Percentiles rank a stretch among this genome's conserved stretches.
Conservation (phyloP, 2,888 invertebrate species). For the Strigamia maritima region DNA sequence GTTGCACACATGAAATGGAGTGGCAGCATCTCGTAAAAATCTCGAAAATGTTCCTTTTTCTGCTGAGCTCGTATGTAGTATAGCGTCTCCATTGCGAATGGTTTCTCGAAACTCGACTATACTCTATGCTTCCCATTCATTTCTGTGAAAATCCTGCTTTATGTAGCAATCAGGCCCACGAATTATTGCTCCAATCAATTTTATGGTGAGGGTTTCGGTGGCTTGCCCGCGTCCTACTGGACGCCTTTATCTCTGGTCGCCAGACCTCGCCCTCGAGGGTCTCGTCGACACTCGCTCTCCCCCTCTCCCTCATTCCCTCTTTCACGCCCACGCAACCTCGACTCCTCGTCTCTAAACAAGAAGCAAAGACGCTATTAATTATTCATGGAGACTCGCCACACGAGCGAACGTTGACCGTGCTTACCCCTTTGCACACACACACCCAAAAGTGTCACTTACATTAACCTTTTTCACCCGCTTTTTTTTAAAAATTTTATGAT, state of each 20-base stretch:
- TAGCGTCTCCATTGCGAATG: constrained; percentile 17
- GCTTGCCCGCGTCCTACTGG: constrained; percentile 25
- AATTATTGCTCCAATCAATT: constrained; percentile 35
- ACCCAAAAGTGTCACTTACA: constrained; percentile 28
- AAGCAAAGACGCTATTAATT: constrained; percentile 31
- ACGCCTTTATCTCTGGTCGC: constrained; percentile 38
- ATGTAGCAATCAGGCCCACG: constrained; percentile 37
- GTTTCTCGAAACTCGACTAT: constrained; percentile 22
- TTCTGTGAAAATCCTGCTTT: constrained; percentile 38
- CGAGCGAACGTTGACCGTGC: constrained; percentile 32
- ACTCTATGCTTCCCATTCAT: constrained; percentile 36
- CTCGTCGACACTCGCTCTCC: constrained; percentile 21
- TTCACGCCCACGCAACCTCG: constrained; percentile 24
- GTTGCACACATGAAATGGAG: constrained; percentile 29
- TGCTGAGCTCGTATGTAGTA: constrained; percentile 2
- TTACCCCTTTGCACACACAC: background rate
- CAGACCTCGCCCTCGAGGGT: constrained; percentile 37
- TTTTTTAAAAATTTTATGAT: background rate
- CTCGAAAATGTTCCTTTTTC: constrained; percentile 32
- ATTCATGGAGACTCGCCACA: constrained; percentile 32
- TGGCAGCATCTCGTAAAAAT: constrained; percentile 28
- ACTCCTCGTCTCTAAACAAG: constrained; percentile 25
- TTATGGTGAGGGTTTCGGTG: constrained; percentile 36
- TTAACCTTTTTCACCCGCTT: background rate
- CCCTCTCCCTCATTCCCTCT: background rate